These are phyloP conservation scores for Xerus inauris DNA, from an alignment of 2,113 vertebrate species.

Conservation along the genomic window DNA sequence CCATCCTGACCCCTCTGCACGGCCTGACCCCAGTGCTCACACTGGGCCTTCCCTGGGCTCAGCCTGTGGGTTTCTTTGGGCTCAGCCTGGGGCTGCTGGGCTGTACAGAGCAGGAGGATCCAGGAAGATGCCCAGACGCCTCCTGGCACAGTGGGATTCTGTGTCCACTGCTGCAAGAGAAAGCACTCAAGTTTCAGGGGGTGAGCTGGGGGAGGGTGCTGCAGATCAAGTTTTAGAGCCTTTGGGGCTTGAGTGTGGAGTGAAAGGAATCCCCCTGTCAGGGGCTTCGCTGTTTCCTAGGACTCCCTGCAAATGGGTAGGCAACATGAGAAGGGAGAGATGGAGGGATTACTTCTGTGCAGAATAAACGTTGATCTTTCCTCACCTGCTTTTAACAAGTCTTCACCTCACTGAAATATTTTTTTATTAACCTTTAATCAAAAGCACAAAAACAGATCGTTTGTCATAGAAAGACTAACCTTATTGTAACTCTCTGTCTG, in stretches of 20 bases:
- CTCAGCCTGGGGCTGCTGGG: slow-evolving; percentile 62
- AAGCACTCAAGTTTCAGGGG: slow-evolving; percentile 70
- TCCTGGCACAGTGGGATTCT: slow-evolving; percentile 30
- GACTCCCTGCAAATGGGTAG: slow-evolving; percentile 69
- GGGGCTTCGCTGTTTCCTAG: slow-evolving; percentile 13
- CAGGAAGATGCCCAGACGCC: slow-evolving; percentile 17
- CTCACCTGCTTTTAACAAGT: slow-evolving; percentile 85
- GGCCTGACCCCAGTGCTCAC: slow-evolving; percentile 64
- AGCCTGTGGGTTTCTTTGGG: slow-evolving; percentile 73
- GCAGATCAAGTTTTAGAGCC: slow-evolving; percentile 67
- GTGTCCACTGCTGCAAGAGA: slow-evolving; percentile 61
- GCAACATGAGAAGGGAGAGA: slow-evolving; percentile 83
- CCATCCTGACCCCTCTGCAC: slow-evolving; percentile 46
- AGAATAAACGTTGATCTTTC: slow-evolving; percentile 86
- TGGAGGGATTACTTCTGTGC: slow-evolving; percentile 78
- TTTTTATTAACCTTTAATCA: slow-evolving; percentile 90
- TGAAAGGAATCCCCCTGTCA: not conserved
- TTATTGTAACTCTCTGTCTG: slow-evolving; percentile 44
- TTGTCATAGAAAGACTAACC: slow-evolving; percentile 79
- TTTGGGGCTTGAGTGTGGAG: slow-evolving; percentile 45
- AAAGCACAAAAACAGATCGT: slow-evolving; percentile 86
- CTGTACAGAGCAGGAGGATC: slow-evolving; percentile 32
- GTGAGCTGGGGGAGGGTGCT: slow-evolving; percentile 32
- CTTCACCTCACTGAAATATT: slow-evolving; percentile 82
- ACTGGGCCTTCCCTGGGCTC: slow-evolving; percentile 52